A percentile compares a stretch with the other conserved stretches of the same genome.
These are phyloP conservation scores for Neodiprion pinetum DNA, from an alignment of 1,140 invertebrate species.

Conservation along the genomic window DNA sequence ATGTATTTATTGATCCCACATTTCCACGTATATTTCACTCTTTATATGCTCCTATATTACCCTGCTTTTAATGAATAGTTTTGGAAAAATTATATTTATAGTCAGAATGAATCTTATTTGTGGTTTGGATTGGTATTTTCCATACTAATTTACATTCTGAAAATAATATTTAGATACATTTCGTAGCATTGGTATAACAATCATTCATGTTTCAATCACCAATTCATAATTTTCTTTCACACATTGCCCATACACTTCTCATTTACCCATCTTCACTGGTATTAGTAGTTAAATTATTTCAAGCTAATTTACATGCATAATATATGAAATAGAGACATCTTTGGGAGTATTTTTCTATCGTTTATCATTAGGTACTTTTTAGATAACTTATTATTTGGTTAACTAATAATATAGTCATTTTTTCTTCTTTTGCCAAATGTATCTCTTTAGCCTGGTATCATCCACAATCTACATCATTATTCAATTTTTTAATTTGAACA, in stretches of 20 bases:
- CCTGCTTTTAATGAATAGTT: neutral
- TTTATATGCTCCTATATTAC: neutral
- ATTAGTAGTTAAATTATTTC: neutral
- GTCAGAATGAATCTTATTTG: neutral
- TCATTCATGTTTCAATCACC: slow-evolving; percentile 9
- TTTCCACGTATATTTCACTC: neutral
- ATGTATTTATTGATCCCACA: neutral
- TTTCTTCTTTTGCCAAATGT: neutral
- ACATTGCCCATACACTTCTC: too few relatives aligned
- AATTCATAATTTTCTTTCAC: too few relatives aligned
- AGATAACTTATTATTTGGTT: too few relatives aligned
- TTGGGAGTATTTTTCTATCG: too few relatives aligned
- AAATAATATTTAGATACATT: too few relatives aligned
- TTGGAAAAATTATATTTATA: neutral
- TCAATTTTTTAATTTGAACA: slow-evolving; percentile 33
- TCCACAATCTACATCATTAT: neutral
- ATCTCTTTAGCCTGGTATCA: neutral
- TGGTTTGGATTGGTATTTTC: neutral
- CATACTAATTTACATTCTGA: too few relatives aligned
- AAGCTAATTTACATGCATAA: neutral
- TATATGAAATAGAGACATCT: too few relatives aligned
- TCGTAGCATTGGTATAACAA: neutral
- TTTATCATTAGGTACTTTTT: too few relatives aligned
- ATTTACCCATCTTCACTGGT: neutral
- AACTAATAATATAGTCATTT: neutral